These are phyloP conservation scores for Horisme vitalbata DNA, from an alignment of 2,888 invertebrate genomes.

Conservation along the genomic window DNA sequence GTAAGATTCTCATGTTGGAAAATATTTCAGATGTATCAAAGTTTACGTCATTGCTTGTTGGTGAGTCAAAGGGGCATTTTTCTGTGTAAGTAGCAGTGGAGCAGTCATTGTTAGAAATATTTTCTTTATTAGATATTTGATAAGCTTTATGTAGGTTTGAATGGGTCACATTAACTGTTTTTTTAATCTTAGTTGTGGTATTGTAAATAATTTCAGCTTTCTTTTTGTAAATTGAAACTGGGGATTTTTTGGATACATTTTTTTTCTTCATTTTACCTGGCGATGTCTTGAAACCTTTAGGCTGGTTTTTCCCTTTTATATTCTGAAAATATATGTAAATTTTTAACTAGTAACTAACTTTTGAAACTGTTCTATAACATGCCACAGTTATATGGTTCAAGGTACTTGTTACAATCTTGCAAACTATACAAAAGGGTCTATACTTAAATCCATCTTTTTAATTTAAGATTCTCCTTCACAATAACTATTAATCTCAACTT, in stretches of 20 bases:
- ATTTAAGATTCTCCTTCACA: no score
- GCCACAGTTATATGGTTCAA: no score
- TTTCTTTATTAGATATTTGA: slow-evolving; percentile 56
- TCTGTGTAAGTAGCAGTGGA: slow-evolving; percentile 43
- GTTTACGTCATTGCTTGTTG: slow-evolving; percentile 53
- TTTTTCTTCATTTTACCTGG: slow-evolving; percentile 73
- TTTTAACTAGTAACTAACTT: no score
- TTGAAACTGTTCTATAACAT: no score
- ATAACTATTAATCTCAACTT: no score
- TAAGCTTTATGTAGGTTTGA: slow-evolving; percentile 48
- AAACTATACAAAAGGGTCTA: no score
- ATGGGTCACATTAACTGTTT: slow-evolving; percentile 51
- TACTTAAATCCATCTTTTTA: no score
- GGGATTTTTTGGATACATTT: slow-evolving; percentile 57
- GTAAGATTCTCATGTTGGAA: slow-evolving; percentile 58
- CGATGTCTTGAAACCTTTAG: slow-evolving; percentile 61
- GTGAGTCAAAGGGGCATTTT: slow-evolving; percentile 69
- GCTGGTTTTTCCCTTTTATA: slow-evolving; percentile 54
- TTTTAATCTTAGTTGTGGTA: slow-evolving; percentile 51
- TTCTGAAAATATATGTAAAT: slow-evolving; percentile 48
- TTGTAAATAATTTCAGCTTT: slow-evolving; percentile 61
- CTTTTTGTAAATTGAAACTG: slow-evolving; percentile 63
- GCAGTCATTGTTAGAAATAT: slow-evolving; percentile 49
- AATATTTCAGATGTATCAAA: slow-evolving; percentile 73
- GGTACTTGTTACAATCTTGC: no score